Percentiles rank a stretch among this genome's conserved stretches.
Evolutionary conservation across 2,888 invertebrate genomes (phyloP).

Genomic region (Thera britannica): DNA sequence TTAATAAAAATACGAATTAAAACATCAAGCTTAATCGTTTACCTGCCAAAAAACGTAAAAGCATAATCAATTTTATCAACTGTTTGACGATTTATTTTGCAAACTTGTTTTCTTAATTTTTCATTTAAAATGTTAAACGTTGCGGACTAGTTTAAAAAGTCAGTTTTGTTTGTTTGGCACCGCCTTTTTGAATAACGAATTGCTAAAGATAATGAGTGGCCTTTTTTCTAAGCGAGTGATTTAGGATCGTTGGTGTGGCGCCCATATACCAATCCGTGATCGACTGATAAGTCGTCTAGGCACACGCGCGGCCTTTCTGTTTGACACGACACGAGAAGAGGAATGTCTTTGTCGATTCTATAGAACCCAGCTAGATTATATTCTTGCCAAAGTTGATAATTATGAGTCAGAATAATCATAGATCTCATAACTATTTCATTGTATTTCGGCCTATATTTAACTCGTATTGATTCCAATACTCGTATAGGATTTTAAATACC

Average conservation of each 20-base stretch:
- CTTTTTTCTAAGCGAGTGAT: slow-evolving; percentile 62
- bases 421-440: neutral
- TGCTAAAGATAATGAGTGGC: slow-evolving; percentile 49
- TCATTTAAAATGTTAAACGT: slow-evolving; percentile 11
- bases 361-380: slow-evolving; percentile 23
- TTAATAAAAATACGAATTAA: slow-evolving; percentile 27
- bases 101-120: slow-evolving; percentile 32
- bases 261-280: slow-evolving; percentile 61
- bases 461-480: too few species aligned
- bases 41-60: slow-evolving; percentile 28
- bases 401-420: neutral
- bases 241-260: slow-evolving; percentile 64
- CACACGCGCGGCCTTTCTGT: slow-evolving; percentile 52
- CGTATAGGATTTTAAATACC: neutral
- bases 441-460: too few species aligned
- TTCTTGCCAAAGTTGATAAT: neutral
- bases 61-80: slow-evolving; percentile 16
- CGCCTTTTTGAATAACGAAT: slow-evolving; percentile 45
- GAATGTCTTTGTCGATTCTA: slow-evolving; percentile 43
- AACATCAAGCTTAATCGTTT: slow-evolving; percentile 28
- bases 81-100: slow-evolving; percentile 28
- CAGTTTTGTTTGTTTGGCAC: slow-evolving; percentile 27
- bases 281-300: slow-evolving; percentile 51
- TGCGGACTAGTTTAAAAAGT: slow-evolving; percentile 16
- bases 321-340: slow-evolving; percentile 29